These are phyloP conservation scores for Drosophila tanythrix DNA, from an alignment of 2,888 invertebrate genomes.

Conservation along the genomic window DNA sequence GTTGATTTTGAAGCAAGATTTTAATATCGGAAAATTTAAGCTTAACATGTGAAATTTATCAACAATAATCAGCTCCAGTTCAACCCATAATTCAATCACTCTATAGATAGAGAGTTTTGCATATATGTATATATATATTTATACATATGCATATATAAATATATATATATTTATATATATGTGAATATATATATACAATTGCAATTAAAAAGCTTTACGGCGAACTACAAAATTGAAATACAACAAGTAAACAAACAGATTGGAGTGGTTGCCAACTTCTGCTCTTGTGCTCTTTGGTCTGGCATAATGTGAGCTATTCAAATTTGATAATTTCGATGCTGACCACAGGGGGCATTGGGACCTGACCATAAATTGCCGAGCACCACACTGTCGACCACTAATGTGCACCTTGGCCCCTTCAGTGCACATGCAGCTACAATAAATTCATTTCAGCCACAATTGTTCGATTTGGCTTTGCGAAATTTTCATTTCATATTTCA, in stretches of 20 bases:
- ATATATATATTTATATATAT: not conserved
- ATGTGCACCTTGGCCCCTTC: not conserved
- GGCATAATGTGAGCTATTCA: conserved; percentile 11
- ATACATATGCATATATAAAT: not conserved
- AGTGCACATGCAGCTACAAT: conserved; percentile 23
- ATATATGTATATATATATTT: no score
- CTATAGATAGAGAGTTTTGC: not conserved
- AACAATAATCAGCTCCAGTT: not conserved
- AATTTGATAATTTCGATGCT: conserved; percentile 9
- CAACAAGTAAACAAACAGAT: not conserved
- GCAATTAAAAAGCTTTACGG: not conserved
- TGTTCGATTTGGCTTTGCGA: conserved; percentile 6
- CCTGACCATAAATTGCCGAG: conserved; percentile 36
- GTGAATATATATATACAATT: not conserved
- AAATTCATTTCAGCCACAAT: conserved; percentile 37
- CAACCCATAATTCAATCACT: not conserved
- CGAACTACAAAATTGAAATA: not conserved
- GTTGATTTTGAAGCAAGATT: not conserved
- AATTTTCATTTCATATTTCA: conserved; percentile 29
- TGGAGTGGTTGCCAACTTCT: not conserved
- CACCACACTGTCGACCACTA: conserved; percentile 5
- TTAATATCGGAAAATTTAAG: not conserved
- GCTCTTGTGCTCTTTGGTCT: not conserved
- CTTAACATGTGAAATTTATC: not conserved
- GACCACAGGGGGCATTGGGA: conserved; percentile 11